These are phyloP conservation scores for Penaeus monodon DNA, from an alignment of 2,888 invertebrate species.

Conservation along the genomic window DNA sequence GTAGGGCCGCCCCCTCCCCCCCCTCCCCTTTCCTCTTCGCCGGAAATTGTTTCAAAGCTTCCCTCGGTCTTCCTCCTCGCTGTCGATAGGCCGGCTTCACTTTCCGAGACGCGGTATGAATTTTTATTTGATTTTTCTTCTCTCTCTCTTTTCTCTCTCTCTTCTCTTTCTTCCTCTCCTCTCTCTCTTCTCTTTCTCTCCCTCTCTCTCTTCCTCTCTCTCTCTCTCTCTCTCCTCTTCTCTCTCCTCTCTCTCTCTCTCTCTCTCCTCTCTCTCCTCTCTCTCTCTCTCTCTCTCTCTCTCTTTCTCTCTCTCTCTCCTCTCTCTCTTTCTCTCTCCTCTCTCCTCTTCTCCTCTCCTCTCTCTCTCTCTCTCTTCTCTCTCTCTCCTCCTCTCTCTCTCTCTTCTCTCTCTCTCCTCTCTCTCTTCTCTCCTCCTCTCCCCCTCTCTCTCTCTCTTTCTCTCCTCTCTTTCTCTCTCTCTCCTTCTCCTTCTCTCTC, in stretches of 20 bases:
- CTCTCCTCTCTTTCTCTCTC: neutral
- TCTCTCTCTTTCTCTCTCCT: neutral
- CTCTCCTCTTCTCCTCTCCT: neutral
- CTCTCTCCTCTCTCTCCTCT: neutral
- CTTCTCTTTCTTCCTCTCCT: neutral
- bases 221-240: too few species aligned
- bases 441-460: too few species aligned
- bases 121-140: neutral
- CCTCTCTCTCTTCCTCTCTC: neutral
- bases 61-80: neutral
- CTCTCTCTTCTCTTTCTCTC: neutral
- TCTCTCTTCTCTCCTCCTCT: neutral
- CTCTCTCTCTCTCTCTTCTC: neutral
- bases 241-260: neutral
- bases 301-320: neutral
- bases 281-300: neutral
- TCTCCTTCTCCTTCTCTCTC: neutral
- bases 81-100: neutral
- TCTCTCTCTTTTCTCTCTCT: neutral
- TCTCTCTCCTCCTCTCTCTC: too few species aligned
- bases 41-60: neutral
- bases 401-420: neutral
- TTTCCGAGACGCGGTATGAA: too few species aligned
- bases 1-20: neutral
- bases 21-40: neutral